Conservation (phyloP, 2,113 vertebrate species). For the Hippocampus abdominalis region DNA sequence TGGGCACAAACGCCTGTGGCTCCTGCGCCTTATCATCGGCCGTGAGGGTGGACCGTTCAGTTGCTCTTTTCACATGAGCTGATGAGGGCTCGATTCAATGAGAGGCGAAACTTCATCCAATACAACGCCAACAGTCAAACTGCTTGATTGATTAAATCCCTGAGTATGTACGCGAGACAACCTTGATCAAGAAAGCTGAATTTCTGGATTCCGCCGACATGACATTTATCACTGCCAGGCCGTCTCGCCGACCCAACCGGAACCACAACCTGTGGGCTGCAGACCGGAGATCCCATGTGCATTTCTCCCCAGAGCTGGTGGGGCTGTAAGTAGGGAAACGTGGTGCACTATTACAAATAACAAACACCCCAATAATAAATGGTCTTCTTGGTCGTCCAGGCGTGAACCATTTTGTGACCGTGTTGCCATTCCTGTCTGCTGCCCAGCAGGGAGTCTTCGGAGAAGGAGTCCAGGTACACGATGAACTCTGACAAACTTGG, state of each 20-base stretch:
- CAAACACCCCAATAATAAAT: neutral
- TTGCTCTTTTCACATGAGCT: no score
- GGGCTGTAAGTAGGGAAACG: constrained; percentile 56
- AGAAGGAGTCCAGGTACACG: constrained; percentile 35
- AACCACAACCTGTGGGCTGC: constrained; percentile 48
- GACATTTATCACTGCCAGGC: constrained; percentile 30
- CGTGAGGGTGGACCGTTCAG: no score
- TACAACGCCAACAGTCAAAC: neutral
- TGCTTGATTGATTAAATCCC: no score
- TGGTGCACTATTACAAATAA: no score
- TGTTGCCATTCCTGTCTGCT: constrained; percentile 66
- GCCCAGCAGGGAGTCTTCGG: constrained; percentile 57
- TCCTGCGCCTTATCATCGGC: no score
- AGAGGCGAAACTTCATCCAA: no score
- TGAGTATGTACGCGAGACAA: no score
- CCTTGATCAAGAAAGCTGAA: neutral
- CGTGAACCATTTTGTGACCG: constrained; percentile 62
- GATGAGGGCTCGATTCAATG: no score
- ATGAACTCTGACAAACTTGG: no score
- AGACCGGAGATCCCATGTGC: constrained; percentile 50
- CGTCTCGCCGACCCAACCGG: constrained; percentile 61
- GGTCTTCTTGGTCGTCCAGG: constrained; percentile 38
- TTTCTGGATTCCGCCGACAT: neutral
- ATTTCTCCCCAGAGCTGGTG: constrained; percentile 68
- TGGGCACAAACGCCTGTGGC: no score